phyloP scores from a whole-genome alignment of 2,797 vertebrate species.

The Hylomyscus alleni region DNA sequence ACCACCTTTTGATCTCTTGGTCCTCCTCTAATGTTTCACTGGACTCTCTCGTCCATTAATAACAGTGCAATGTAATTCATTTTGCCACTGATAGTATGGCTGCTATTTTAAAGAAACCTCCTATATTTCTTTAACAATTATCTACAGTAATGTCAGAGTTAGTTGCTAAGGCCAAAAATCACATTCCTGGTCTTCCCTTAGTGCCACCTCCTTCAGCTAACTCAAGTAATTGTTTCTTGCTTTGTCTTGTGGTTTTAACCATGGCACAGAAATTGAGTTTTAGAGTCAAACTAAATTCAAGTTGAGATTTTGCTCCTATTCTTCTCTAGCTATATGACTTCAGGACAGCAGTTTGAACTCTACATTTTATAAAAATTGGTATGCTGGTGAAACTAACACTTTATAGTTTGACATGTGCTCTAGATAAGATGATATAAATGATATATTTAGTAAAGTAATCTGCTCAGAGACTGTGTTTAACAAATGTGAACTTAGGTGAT shows the following conservation, averaged over 20 bases:
- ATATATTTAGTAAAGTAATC: not conserved
- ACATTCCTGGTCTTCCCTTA: not conserved
- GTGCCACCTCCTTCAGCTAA: not conserved
- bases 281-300: slow-evolving; percentile 31
- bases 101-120: not conserved
- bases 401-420: not conserved
- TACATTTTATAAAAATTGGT: not conserved
- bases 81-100: not conserved
- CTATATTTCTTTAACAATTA: slow-evolving; percentile 3
- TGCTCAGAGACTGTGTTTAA: not conserved
- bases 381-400: not conserved
- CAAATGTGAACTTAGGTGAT: slow-evolving; percentile 17
- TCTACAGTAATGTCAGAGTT: not conserved
- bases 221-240: not conserved
- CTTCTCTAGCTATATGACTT: not conserved
- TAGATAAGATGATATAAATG: not conserved
- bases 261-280: slow-evolving; percentile 4
- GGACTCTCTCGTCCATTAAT: not conserved
- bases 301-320: not conserved
- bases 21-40: not conserved
- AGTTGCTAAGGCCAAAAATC: slow-evolving; percentile 14
- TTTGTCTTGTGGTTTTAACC: not conserved
- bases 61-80: not conserved
- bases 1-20: not conserved
- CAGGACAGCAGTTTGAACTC: not conserved